A percentile compares a stretch with the other conserved stretches of the same genome.
Evolutionary conservation across 1,140 invertebrate species (phyloP).

Genomic region (Drosophila bocki): DNA sequence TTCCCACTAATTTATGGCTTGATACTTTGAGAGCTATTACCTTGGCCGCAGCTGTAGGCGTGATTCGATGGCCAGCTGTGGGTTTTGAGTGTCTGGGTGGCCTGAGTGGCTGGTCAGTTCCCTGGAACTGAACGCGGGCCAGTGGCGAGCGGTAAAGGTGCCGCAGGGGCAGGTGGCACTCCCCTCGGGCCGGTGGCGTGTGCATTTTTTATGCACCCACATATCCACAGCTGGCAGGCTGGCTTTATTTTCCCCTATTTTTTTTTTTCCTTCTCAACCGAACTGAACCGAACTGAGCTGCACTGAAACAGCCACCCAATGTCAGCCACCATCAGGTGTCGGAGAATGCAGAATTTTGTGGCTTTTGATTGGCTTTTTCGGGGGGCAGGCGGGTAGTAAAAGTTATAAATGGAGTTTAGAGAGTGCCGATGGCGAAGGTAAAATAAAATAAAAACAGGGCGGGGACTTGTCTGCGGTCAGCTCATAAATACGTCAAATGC

Average conservation of each 20-base stretch:
- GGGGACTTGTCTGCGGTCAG: conserved; percentile 51
- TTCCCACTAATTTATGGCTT: background rate
- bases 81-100: conserved; percentile 1
- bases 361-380: conserved; percentile 75
- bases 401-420: conserved; percentile 80
- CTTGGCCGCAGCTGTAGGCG: conserved; percentile 30
- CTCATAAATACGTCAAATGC: conserved; percentile 75
- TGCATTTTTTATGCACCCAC: conserved; percentile 81
- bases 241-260: conserved; percentile 30
- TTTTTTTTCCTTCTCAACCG: background rate
- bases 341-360: conserved; percentile 69
- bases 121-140: conserved; percentile 34
- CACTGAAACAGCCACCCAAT: conserved; percentile 8
- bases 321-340: conserved; percentile 57
- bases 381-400: conserved; percentile 12
- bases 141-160: conserved; percentile 18
- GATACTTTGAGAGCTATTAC: background rate
- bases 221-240: conserved; percentile 73
- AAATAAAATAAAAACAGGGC: conserved; percentile 24
- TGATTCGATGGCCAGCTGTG: conserved; percentile 5
- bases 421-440: conserved; percentile 12
- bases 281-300: conserved; percentile 2
- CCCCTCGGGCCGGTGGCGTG: conserved; percentile 32
- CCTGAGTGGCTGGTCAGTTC: conserved; percentile 59
- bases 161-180: conserved; percentile 42